phyloP scores from a whole-genome alignment of 2,888 invertebrate genomes.

The Eupithecia subumbrata region DNA sequence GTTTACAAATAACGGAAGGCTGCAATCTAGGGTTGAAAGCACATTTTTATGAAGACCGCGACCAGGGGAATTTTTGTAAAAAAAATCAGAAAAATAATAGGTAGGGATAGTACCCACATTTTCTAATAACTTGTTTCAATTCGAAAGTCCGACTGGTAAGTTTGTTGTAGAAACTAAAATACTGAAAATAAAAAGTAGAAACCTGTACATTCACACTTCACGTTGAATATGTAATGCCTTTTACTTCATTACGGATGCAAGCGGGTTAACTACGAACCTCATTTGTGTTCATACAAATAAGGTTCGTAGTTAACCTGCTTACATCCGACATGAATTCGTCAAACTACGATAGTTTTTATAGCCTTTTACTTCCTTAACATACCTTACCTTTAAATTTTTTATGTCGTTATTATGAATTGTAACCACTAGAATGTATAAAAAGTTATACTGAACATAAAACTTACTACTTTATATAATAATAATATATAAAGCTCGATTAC shows the following conservation, averaged over 20 bases:
- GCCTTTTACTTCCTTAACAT: no score
- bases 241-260: no score
- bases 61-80: not conserved
- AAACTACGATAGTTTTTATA: no score
- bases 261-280: no score
- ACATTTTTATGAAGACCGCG: slow-evolving; percentile 17
- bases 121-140: not conserved
- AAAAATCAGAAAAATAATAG: not conserved
- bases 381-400: no score
- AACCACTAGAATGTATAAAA: not conserved
- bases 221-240: no score
- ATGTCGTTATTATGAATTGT: not conserved
- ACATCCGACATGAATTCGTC: no score
- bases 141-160: not conserved
- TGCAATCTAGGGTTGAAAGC: slow-evolving; percentile 27
- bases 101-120: not conserved
- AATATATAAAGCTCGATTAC: no score
- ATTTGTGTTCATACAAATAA: no score
- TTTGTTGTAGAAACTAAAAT: not conserved
- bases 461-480: no score
- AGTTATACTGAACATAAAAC: not conserved
- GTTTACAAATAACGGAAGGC: slow-evolving; percentile 39
- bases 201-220: not conserved
- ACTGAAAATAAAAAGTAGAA: not conserved
- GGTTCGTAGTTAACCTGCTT: no score